Evolutionary conservation across 30 jellyfish, hydroid and myxozoan species (phyloP), one percentile per base, ranked within the genome.

Genomic region (Hydractinia echinata): DNA sequence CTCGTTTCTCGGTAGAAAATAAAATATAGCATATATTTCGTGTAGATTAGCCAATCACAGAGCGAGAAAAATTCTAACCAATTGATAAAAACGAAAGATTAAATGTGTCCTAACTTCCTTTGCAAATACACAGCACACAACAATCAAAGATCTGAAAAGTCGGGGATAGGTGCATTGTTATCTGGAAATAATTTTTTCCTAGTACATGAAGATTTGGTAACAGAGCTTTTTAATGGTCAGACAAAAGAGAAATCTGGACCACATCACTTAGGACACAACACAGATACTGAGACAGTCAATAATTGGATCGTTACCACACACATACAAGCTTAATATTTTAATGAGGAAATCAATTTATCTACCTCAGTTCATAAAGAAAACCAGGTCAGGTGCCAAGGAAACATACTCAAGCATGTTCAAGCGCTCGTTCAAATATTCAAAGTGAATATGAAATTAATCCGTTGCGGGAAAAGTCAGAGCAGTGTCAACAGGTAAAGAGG

Each of bases 351-450:
- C 69, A 58, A 58, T 58, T 58, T 13, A 58, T 58, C 69, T 58
- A 58, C 69, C 69, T 58, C 69, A 13, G 69, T 58, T 58, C 69
- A 58, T n/a, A n/a, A n/a, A n/a, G n/a, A n/a, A n/a, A n/a, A n/a
- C n/a, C n/a, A n/a, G n/a, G n/a, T n/a, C n/a, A n/a, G n/a, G n/a
- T n/a, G n/a, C n/a, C n/a, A n/a, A n/a, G n/a, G n/a, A n/a, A n/a
- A n/a, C n/a, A n/a, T n/a, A n/a, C n/a, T n/a, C n/a, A n/a, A n/a
- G n/a, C n/a, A n/a, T n/a, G n/a, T n/a, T n/a, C n/a, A n/a, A n/a
- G n/a, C n/a, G n/a, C n/a, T n/a, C n/a, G n/a, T n/a, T n/a, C n/a
- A n/a, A n/a, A n/a, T n/a, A n/a, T n/a, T n/a, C n/a, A n/a, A n/a
- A n/a, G n/a, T n/a, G n/a, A n/a, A n/a, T n/a, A n/a, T n/a, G n/a